These are phyloP conservation scores for Cnemophilus loriae DNA, from an alignment of 2,113 vertebrate species.

Conservation along the genomic window DNA sequence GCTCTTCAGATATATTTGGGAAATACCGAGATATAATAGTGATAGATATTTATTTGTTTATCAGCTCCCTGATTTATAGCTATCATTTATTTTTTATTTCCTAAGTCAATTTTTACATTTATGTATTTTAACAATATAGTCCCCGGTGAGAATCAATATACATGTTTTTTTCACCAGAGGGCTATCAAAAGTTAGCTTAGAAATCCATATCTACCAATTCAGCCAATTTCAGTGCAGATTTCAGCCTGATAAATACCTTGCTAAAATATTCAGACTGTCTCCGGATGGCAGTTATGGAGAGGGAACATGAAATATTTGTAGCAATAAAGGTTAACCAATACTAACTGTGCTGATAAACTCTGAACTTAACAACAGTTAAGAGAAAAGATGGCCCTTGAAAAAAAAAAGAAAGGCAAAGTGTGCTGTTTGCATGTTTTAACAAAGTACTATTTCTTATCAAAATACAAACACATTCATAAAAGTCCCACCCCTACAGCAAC, in stretches of 20 bases:
- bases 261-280: background rate
- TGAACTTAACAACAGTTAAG: background rate
- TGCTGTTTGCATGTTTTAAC: background rate
- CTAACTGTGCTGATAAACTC: conserved; percentile 6
- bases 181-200: background rate
- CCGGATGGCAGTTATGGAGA: background rate
- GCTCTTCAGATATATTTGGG: conserved; percentile 70
- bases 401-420: background rate
- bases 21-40: conserved; percentile 60
- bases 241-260: background rate
- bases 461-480: background rate
- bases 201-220: background rate
- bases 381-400: background rate
- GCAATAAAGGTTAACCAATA: background rate
- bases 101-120: conserved; percentile 60
- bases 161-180: background rate
- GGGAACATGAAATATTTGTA: background rate
- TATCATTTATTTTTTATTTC: conserved; percentile 54
- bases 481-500: background rate
- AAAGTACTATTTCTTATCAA: conserved; percentile 19
- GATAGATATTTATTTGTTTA: conserved; percentile 71
- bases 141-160: background rate
- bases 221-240: background rate
- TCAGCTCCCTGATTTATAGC: conserved; percentile 57
- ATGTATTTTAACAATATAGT: conserved; percentile 49